phyloP scores from a whole-genome alignment of 2,113 vertebrate genomes.

The Terrapene triunguis region DNA sequence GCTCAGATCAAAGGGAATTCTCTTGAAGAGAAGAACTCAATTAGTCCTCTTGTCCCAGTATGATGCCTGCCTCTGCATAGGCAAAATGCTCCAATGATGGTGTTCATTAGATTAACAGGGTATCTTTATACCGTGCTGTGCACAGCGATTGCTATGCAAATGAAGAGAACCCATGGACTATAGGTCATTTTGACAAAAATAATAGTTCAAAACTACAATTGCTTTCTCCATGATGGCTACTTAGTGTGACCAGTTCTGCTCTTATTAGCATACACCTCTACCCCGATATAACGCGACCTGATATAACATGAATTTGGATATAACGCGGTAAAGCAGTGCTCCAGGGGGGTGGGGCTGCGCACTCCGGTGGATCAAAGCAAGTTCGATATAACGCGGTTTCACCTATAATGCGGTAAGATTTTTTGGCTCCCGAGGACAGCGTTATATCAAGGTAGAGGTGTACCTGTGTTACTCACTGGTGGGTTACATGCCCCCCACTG shows the following conservation, averaged over 20 bases:
- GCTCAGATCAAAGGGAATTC: slow-evolving; percentile 49
- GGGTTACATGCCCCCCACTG: background rate
- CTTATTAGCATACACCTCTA: background rate
- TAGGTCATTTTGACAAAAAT: background rate
- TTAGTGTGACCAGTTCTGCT: background rate
- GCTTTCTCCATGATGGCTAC: background rate
- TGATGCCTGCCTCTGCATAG: background rate
- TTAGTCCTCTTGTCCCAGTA: slow-evolving; percentile 32
- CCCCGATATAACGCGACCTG: too few species aligned
- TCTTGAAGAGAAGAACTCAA: background rate
- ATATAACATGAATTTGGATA: too few species aligned
- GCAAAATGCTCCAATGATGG: background rate
- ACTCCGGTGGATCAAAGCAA: too few species aligned
- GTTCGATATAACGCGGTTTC: too few species aligned
- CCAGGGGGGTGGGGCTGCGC: too few species aligned
- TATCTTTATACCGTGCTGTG: background rate
- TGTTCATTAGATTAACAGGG: background rate
- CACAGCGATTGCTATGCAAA: background rate
- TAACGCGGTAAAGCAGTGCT: too few species aligned
- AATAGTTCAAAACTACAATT: background rate
- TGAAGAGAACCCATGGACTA: background rate
- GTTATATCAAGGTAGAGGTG: too few species aligned
- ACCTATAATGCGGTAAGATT: too few species aligned
- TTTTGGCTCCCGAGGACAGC: too few species aligned
- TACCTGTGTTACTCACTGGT: background rate